A percentile compares a stretch with the other conserved stretches of the same genome.
Evolutionary conservation across 1,140 invertebrate genomes (phyloP).

Genomic region (Ylistrum balloti): DNA sequence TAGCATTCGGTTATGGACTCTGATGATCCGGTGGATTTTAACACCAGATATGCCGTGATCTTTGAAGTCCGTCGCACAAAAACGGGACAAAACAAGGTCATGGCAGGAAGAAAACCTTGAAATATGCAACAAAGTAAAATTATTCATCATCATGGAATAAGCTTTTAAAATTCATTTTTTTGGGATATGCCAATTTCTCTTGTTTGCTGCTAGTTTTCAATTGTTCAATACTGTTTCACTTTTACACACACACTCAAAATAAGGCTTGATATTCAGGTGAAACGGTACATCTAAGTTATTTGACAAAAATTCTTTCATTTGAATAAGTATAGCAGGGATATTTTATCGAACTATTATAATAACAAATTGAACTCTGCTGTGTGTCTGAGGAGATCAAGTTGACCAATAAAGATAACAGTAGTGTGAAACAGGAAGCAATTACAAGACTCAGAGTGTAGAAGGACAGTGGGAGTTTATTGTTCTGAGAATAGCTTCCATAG

Average conservation of each 20-base stretch:
- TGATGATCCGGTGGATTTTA: conserved; percentile 78
- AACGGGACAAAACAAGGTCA: conserved; percentile 81
- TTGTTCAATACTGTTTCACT: too few relatives aligned
- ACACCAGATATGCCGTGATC: conserved; percentile 78
- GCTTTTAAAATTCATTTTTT: too few relatives aligned
- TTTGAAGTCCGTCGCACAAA: conserved; percentile 80
- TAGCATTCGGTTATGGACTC: conserved; percentile 80
- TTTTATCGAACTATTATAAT: not conserved
- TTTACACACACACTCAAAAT: too few relatives aligned
- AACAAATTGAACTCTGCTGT: not conserved
- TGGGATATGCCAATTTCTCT: too few relatives aligned
- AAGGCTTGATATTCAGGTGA: too few relatives aligned
- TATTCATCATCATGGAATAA: not conserved
- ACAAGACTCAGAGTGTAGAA: not conserved
- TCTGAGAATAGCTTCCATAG: not conserved
- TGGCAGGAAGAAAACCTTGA: conserved; percentile 81
- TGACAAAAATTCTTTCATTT: too few relatives aligned
- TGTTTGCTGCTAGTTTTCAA: too few relatives aligned
- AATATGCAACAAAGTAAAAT: conserved; percentile 44
- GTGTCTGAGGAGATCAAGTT: not conserved
- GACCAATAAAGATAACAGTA: not conserved
- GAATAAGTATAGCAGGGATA: too few relatives aligned
- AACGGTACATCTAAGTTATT: too few relatives aligned
- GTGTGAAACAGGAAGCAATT: not conserved
- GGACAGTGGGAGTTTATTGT: not conserved